Base-by-base conservation (phyloP, 2,888 invertebrate genomes). In the Seira musarum region DNA sequence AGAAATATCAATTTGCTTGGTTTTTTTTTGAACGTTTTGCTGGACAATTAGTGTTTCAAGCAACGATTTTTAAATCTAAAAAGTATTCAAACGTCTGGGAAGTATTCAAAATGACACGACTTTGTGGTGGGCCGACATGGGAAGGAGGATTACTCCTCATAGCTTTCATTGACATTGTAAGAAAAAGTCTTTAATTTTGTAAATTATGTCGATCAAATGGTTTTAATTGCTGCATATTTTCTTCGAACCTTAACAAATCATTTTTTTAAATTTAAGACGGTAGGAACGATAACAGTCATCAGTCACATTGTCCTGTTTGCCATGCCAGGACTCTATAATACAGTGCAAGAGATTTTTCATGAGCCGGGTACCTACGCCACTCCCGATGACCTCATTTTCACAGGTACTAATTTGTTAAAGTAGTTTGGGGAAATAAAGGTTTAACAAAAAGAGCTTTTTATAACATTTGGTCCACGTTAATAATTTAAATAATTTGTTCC, bases 111-210 rank as follows among this genome's bases (percentile, higher is more conserved):
- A 81, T 78, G 80, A 82, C 77, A 40, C 66, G 74, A 60, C 60
- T 83, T 24, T 83, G 82, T 70, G 80, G 80, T 19, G 71, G 80
- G 64, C 75, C 83, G 1, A 80, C 82, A 0, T 83, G 81, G 80
- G 83, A 83, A 49, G 70, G 78, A 46, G 83, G 83, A 10, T 75
- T 83, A 21, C 82, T 80, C 25, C 80, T 83, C 6, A 83, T 83
- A 30, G 80, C 82, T 13, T 83, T 82, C 67, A 83, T 83, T 35
- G 83, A 83, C 63, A 82, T 83, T 78, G 83, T 83, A 78, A 83
- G 83, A 67, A 63, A 69, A 46, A 24, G 19, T 19, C 22, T 17
- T 66, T 66, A n/a, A n/a, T n/a, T n/a, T n/a, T n/a, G n/a, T n/a
- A n/a, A n/a, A n/a, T n/a, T n/a, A n/a, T n/a, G n/a, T n/a, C n/a